Base-by-base conservation (phyloP, 2,888 invertebrate species). In the Acrobasis consociella region DNA sequence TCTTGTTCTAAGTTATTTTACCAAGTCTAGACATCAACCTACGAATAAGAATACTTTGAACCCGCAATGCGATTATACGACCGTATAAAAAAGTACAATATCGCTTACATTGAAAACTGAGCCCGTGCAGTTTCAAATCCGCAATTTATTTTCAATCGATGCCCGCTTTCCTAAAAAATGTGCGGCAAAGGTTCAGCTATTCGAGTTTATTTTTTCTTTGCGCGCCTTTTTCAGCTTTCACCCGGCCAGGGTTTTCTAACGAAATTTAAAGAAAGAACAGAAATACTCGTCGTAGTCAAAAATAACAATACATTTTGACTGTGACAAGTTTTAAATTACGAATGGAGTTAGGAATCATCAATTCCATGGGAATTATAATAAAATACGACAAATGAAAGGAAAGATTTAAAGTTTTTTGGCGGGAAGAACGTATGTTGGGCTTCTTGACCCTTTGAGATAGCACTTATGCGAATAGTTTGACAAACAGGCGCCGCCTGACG, bases 91-190 rank as follows among this genome's bases (percentile, higher is more conserved):
- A 60, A 38, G 50, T 51, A 50, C 52, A 11, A 46, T 59, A 53
- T 60, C 50, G 53, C 15, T 55, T 53, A 65, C 49, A 63, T 65
- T 63, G 63, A 59, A 65, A 65, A 50, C 65, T 49, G 53, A 61
- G 62, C 55, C 49, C 59, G 50, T 39, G 17, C 52, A 17, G 59
- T 62, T 60, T 61, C 17, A 60, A 60, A 55, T 46, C 46, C 38
- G 58, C 64, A 66, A 64, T 64, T 66, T 66, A 60, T 64, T 64
- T 59, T 55, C 51, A 60, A 56, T 62, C 63, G 63, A 60, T 31
- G 17, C 38, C 62, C 51, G 50, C 53, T 22, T 64, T 52, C 31
- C 58, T 22, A 22, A 38, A 46, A 60, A 64, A 67, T 62, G 60
- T 64, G 67, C 53, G 65, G 62, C 65, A 60, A 62, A 61, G 62